Base-by-base conservation (phyloP, 2,888 invertebrate genomes). In the Drosophila putrida region DNA sequence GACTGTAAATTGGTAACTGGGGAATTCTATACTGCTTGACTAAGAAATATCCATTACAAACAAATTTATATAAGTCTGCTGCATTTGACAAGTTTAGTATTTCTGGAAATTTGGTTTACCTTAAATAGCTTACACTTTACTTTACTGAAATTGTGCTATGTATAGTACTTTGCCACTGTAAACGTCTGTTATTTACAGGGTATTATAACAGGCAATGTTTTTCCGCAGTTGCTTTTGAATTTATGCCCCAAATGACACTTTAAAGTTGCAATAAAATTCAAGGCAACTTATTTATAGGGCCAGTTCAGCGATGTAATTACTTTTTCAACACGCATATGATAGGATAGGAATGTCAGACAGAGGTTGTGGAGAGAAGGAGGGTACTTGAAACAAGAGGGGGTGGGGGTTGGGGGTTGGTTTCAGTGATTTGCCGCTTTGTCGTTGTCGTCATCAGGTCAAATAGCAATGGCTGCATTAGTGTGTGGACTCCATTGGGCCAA, bases 261-360 rank as follows among this genome's bases (percentile, higher is more conserved):
- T 85, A 89, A 89, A 89, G 75, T 77, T 82, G 88, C 89, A 75
- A 84, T 82, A 88, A 89, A 84, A 88, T 74, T 66, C 68, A 66
- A 67, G 78, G 64, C 86, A 73, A 61, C 82, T 89, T 83, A 83
- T 83, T 83, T 83, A 83, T 83, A 59, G 85, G 71, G 67, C 66
- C 82, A 83, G 82, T 89, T 89, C 87, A 73, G 71, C 88, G 80
- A 58, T 84, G 89, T 83, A 83, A 83, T 83, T 83, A 83, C 83
- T 83, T 83, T 83, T 83, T 78, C 87, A 87, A 78, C 89, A 87
- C 87, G 88, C 88, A 80, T 81, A 80, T 77, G 66, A 86, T 64
- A 70, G 58, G 36, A 25, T 25, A 9, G 33, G 15, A 11, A n/a
- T 9, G 6, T 4, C n/a, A 44, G 44, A 8, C 5, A 41, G 25